Percentiles rank a stretch among this genome's conserved stretches.
Evolutionary conservation across 2,888 invertebrate genomes (phyloP).

Genomic region (Lacanobia oleracea): DNA sequence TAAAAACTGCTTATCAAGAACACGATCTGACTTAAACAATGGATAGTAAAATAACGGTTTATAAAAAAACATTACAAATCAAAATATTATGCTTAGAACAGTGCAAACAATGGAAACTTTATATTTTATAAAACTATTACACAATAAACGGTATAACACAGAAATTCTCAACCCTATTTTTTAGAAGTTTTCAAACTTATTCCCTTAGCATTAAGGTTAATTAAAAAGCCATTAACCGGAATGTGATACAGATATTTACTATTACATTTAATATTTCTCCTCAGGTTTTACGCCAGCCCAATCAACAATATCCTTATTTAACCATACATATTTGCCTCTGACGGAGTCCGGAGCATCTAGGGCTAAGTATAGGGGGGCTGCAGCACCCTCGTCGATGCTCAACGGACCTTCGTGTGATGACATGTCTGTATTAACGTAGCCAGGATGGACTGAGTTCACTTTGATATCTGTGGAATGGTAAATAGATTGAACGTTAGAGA

Average conservation of each 20-base stretch:
- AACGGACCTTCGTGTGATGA: conserved; percentile 91
- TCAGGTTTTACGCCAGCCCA: conserved; percentile 35
- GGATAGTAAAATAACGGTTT: conserved; percentile 8
- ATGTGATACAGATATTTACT: no score
- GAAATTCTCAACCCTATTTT: no score
- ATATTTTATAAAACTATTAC: no score
- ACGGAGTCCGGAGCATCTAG: conserved; percentile 38
- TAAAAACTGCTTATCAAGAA: background rate
- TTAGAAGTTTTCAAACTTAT: no score
- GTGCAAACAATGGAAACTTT: background rate
- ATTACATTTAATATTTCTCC: background rate
- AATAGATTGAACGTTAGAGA: no score
- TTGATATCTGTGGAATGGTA: conserved; percentile 82
- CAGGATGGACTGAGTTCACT: conserved; percentile 94
- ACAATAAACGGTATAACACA: background rate
- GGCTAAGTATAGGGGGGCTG: conserved; percentile 82
- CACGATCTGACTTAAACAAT: background rate
- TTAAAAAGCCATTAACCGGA: no score
- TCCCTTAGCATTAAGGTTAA: no score
- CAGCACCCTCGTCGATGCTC: conserved; percentile 90
- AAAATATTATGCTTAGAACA: background rate
- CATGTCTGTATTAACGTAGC: conserved; percentile 95
- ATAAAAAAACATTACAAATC: no score
- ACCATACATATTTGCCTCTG: conserved; percentile 40
- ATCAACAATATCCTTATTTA: conserved; percentile 29